Percentiles rank a stretch among this genome's conserved stretches.
Conservation (phyloP, 1,140 invertebrate species). For the Drosophila funebris region DNA sequence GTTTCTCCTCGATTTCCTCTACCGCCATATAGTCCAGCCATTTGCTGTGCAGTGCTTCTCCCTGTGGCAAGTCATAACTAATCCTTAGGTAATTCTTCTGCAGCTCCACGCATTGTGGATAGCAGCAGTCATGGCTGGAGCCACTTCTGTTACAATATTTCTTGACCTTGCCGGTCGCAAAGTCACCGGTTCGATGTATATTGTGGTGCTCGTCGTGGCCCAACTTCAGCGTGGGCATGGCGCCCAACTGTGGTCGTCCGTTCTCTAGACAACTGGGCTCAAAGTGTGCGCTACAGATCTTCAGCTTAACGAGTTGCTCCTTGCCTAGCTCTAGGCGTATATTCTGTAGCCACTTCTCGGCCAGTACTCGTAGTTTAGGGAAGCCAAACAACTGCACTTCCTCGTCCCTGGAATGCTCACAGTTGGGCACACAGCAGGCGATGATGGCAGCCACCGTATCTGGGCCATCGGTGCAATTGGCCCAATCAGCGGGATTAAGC, state of each 20-base stretch:
- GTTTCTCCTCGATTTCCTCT: constrained; percentile 14
- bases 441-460: not conserved
- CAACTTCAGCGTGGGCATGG: constrained; percentile 64
- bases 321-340: constrained; percentile 32
- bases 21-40: constrained; percentile 49
- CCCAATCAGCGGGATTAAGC: constrained; percentile 39
- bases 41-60: constrained; percentile 12
- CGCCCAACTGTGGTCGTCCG: constrained; percentile 13
- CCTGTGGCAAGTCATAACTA: constrained; percentile 33
- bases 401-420: constrained; percentile 24
- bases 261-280: constrained; percentile 36
- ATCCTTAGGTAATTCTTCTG: constrained; percentile 30
- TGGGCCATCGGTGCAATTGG: too few species aligned
- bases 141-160: not conserved
- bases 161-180: not conserved
- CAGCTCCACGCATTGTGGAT: constrained; percentile 54
- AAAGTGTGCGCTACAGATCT: constrained; percentile 60
- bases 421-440: constrained; percentile 58
- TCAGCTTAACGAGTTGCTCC: constrained; percentile 22
- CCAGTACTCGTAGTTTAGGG: constrained; percentile 36
- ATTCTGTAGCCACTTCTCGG: constrained; percentile 65
- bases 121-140: constrained; percentile 37
- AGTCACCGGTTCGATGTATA: constrained; percentile 26
- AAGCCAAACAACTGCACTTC: constrained; percentile 34
- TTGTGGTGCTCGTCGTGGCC: constrained; percentile 42